Conservation (phyloP, 2,113 vertebrate genomes). For the Prionailurus viverrinus region DNA sequence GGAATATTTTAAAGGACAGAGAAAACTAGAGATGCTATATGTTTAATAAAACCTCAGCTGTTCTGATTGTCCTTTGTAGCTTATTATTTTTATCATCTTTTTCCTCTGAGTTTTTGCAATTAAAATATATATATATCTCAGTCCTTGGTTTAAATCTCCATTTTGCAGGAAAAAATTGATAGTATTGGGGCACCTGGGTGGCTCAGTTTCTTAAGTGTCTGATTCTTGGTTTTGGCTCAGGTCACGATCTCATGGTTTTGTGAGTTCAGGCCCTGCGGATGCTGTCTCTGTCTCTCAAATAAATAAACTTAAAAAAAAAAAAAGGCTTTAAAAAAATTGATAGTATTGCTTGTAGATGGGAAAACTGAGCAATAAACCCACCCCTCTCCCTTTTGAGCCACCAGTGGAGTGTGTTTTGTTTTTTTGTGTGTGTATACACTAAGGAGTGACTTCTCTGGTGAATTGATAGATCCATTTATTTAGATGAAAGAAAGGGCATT, state of each 20-base stretch:
- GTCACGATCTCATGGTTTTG: too few species aligned
- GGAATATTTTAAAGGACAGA: neutral
- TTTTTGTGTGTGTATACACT: neutral
- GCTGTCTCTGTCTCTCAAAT: too few species aligned
- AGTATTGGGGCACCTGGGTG: neutral
- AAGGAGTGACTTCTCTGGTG: neutral
- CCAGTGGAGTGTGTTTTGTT: neutral
- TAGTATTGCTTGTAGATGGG: slow-evolving; percentile 5
- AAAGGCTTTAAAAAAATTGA: neutral
- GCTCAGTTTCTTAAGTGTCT: too few species aligned
- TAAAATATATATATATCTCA: neutral
- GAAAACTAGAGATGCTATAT: neutral
- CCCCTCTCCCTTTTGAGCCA: neutral
- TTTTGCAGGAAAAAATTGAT: neutral
- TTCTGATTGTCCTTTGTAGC: slow-evolving; percentile 9
- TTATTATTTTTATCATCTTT: neutral
- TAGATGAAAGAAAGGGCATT: neutral
- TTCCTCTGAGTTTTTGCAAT: neutral
- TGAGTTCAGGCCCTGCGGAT: too few species aligned
- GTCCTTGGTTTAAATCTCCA: neutral
- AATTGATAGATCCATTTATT: neutral
- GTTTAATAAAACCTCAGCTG: neutral
- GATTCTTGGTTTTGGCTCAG: too few species aligned
- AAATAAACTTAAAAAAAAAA: too few species aligned
- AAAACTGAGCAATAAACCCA: slow-evolving; percentile 1